Percentiles rank a stretch among this genome's conserved stretches.
These are phyloP conservation scores for Apoda limacodes DNA, from an alignment of 2,888 invertebrate genomes.

Conservation along the genomic window DNA sequence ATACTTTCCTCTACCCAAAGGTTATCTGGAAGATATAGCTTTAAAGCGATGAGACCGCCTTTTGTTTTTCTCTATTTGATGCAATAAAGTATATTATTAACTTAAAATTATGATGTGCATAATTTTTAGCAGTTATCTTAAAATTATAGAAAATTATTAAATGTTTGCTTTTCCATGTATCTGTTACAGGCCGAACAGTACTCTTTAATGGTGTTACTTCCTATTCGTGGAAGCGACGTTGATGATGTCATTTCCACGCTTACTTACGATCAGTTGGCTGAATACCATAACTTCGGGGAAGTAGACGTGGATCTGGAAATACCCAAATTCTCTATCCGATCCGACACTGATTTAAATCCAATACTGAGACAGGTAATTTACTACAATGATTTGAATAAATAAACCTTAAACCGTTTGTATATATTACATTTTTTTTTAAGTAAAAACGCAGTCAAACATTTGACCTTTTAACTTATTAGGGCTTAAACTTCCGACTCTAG, in stretches of 20 bases:
- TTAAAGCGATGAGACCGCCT: too few relatives aligned
- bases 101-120: too few relatives aligned
- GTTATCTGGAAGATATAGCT: too few relatives aligned
- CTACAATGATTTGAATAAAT: neutral
- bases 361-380: conserved; percentile 41
- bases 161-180: conserved; percentile 23
- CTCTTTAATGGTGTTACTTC: conserved; percentile 56
- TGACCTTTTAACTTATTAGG: too few relatives aligned
- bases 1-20: too few relatives aligned
- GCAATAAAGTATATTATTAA: too few relatives aligned
- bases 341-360: conserved; percentile 40
- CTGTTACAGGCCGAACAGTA: conserved; percentile 59
- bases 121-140: neutral
- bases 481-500: too few relatives aligned
- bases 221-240: conserved; percentile 33
- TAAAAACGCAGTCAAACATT: too few relatives aligned
- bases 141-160: conserved; percentile 1
- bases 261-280: conserved; percentile 32
- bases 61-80: too few relatives aligned
- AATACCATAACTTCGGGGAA: conserved; percentile 30
- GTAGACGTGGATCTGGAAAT: conserved; percentile 41
- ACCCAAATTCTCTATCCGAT: conserved; percentile 54
- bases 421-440: too few relatives aligned
- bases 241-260: conserved; percentile 31
- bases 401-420: too few relatives aligned